These are phyloP conservation scores for Poeciliopsis occidentalis DNA, from an alignment of 2,113 vertebrate genomes.

Conservation along the genomic window DNA sequence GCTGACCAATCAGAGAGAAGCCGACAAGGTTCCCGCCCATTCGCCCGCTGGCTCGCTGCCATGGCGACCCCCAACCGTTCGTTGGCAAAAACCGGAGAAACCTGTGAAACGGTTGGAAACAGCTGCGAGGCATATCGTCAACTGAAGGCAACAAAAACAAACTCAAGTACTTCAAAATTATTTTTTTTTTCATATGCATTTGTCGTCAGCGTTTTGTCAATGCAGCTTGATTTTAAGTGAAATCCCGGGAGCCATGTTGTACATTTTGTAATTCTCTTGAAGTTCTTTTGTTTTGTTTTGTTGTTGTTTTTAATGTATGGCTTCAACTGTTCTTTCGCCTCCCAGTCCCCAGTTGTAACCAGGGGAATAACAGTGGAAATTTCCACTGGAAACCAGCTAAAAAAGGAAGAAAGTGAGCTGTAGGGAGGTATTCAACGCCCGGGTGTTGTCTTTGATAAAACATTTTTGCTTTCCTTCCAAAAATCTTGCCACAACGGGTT, in stretches of 20 bases:
- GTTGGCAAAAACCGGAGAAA: background rate
- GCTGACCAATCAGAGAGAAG: constrained; percentile 59
- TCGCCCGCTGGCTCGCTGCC: background rate
- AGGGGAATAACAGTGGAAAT: background rate
- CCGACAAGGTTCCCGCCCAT: constrained; percentile 51
- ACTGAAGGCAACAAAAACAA: background rate
- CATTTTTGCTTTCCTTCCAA: too few species aligned
- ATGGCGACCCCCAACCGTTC: constrained; percentile 1
- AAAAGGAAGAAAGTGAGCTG: background rate
- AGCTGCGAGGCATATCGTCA: too few species aligned
- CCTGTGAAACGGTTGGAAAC: background rate
- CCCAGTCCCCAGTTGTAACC: background rate
- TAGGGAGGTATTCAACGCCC: background rate
- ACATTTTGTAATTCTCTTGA: background rate
- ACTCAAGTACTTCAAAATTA: background rate
- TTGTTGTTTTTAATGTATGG: background rate
- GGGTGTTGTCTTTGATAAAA: too few species aligned
- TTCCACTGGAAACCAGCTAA: background rate
- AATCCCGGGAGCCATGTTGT: background rate
- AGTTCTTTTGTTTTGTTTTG: background rate
- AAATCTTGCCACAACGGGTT: too few species aligned
- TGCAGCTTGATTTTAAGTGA: background rate
- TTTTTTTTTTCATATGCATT: too few species aligned
- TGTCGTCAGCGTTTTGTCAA: background rate
- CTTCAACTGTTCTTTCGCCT: background rate